Percentiles rank a stretch among this genome's conserved stretches.
Evolutionary conservation across 2,797 vertebrate species (phyloP).

Genomic region (Epinephelus coioides): DNA sequence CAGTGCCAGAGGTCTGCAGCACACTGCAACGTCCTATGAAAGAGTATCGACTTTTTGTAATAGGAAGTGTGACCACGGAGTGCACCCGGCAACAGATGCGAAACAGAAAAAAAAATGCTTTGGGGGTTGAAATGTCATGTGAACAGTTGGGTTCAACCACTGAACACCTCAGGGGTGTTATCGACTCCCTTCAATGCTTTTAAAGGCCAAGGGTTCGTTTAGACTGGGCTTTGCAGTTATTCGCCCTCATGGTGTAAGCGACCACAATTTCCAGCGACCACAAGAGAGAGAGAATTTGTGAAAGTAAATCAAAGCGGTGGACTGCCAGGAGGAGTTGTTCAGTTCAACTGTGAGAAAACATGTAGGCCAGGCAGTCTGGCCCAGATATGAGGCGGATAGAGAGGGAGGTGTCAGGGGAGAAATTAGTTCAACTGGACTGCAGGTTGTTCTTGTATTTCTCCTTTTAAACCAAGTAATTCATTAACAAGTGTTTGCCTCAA

Average conservation of each 20-base stretch:
- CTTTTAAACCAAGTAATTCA: not conserved
- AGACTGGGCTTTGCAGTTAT: conserved; percentile 71
- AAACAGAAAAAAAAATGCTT: conserved; percentile 77
- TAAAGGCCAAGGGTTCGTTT: conserved; percentile 82
- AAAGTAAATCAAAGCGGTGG: conserved; percentile 64
- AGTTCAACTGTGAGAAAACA: conserved; percentile 46
- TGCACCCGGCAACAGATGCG: conserved; percentile 79
- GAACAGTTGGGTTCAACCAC: conserved; percentile 86
- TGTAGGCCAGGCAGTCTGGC: conserved; percentile 36
- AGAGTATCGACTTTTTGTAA: conserved; percentile 84
- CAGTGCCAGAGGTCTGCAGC: conserved; percentile 75
- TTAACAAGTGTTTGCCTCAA: not conserved
- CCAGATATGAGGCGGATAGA: conserved; percentile 26
- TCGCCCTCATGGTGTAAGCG: conserved; percentile 65
- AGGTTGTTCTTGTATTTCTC: conserved; percentile 3
- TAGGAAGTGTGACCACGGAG: conserved; percentile 81
- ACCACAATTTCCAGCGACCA: conserved; percentile 72
- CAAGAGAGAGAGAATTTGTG: conserved; percentile 61
- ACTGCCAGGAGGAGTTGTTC: conserved; percentile 49
- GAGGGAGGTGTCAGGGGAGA: conserved; percentile 8
- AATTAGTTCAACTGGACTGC: conserved; percentile 27
- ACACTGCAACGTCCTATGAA: conserved; percentile 72
- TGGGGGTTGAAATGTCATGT: conserved; percentile 86
- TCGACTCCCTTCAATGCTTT: conserved; percentile 83
- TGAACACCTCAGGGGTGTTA: conserved; percentile 86